Percentiles rank a stretch among this genome's conserved stretches.
These are phyloP conservation scores for Branchinecta lynchi DNA, from an alignment of 1,140 invertebrate genomes.

Conservation along the genomic window DNA sequence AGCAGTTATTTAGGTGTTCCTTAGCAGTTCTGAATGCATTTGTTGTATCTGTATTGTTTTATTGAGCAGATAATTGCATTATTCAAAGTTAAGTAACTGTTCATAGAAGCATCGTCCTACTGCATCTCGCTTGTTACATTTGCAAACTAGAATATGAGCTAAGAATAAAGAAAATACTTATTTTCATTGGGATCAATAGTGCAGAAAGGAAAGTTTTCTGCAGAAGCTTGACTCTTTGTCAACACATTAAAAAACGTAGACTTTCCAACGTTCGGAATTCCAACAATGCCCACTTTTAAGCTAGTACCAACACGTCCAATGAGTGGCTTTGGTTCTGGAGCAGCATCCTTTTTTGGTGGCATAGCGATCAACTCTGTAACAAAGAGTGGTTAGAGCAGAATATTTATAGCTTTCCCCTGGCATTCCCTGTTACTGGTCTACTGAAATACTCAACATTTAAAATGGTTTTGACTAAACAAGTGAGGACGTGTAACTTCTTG, in stretches of 20 bases:
- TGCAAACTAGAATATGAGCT: conserved; percentile 18
- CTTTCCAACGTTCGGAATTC: conserved; percentile 93
- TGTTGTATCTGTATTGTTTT: too few relatives aligned
- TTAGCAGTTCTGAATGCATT: too few relatives aligned
- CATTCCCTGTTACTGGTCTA: too few relatives aligned
- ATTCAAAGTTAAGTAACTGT: too few relatives aligned
- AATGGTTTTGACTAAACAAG: too few relatives aligned
- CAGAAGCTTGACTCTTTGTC: conserved; percentile 85
- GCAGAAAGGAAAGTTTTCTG: conserved; percentile 99
- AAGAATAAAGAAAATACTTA: conserved; percentile 56
- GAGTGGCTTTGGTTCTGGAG: conserved; percentile 70
- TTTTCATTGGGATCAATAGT: conserved; percentile 99
- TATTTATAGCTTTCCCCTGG: too few relatives aligned
- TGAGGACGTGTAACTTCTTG: too few relatives aligned
- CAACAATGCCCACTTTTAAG: conserved; percentile 59
- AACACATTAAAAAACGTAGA: conserved; percentile 99
- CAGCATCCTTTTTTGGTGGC: conserved; percentile 75
- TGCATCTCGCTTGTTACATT: background rate
- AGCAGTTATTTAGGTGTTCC: too few relatives aligned
- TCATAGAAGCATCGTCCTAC: too few relatives aligned
- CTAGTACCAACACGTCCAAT: conserved; percentile 95
- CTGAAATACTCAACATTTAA: too few relatives aligned
- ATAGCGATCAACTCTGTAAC: conserved; percentile 34
- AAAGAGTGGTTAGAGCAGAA: too few relatives aligned
- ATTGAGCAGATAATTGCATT: too few relatives aligned